phyloP scores from a whole-genome alignment of 2,888 invertebrate genomes.

The Dynastes tityus region DNA sequence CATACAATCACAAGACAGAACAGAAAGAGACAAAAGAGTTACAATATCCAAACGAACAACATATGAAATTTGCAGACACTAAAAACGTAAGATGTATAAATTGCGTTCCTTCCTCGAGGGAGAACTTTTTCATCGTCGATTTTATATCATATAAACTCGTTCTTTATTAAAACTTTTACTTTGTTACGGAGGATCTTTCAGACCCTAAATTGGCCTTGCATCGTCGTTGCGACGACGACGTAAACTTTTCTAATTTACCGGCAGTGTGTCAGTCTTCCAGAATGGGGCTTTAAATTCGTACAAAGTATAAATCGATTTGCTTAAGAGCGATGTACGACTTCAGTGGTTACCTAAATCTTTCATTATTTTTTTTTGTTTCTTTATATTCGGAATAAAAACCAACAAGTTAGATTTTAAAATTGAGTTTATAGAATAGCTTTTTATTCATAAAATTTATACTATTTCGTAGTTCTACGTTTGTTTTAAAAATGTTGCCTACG shows the following conservation, averaged over 20 bases:
- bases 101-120: not conserved
- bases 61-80: slow-evolving; percentile 22
- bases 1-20: not conserved
- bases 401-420: not conserved
- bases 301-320: slow-evolving; percentile 23
- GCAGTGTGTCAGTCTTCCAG: slow-evolving; percentile 15
- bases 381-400: not conserved
- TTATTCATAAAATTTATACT: no score
- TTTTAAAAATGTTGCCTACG: no score
- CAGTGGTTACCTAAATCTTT: not conserved
- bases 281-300: slow-evolving; percentile 16
- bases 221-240: slow-evolving; percentile 16
- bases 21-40: not conserved
- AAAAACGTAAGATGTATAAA: slow-evolving; percentile 10
- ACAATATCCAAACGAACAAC: not conserved
- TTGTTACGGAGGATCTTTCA: slow-evolving; percentile 8
- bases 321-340: not conserved
- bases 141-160: slow-evolving; percentile 31
- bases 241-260: slow-evolving; percentile 37
- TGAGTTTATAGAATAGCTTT: no score
- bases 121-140: slow-evolving; percentile 23
- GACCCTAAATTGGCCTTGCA: slow-evolving; percentile 21
- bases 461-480: no score
- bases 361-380: not conserved
- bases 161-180: slow-evolving; percentile 40